These are phyloP conservation scores for Mirounga angustirostris DNA, from an alignment of 2,113 vertebrate species.

Conservation along the genomic window DNA sequence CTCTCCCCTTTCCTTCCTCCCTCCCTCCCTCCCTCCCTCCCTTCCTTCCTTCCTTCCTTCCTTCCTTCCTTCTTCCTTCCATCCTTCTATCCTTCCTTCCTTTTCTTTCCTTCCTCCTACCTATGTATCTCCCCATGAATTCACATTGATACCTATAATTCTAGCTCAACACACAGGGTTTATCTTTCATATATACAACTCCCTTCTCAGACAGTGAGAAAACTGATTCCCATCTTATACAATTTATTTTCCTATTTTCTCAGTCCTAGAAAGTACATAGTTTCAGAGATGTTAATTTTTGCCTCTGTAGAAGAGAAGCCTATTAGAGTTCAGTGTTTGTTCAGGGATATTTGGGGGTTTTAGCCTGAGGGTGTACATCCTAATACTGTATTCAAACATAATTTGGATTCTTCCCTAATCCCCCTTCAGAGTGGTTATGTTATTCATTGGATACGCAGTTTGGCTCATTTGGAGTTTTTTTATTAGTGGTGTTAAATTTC, in stretches of 20 bases:
- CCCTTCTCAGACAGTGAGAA: neutral
- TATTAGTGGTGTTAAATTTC: neutral
- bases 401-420: neutral
- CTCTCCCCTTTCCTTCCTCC: neutral
- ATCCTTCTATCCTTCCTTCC: too few relatives aligned
- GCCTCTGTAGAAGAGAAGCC: neutral
- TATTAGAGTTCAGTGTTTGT: neutral
- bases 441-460: neutral
- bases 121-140: neutral
- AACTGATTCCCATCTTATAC: neutral
- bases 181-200: neutral
- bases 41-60: neutral
- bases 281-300: neutral
- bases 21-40: too few relatives aligned
- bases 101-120: neutral
- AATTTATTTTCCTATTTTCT: neutral
- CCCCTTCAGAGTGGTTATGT: neutral
- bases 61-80: too few relatives aligned
- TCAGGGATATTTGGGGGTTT: neutral
- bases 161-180: neutral
- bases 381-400: neutral
- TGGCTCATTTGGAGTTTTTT: neutral
- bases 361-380: neutral
- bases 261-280: neutral
- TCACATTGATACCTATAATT: neutral